A percentile compares a stretch with the other conserved stretches of the same genome.
phyloP scores from a whole-genome alignment of 2,113 vertebrate genomes.

The Oxyruncus cristatus region DNA sequence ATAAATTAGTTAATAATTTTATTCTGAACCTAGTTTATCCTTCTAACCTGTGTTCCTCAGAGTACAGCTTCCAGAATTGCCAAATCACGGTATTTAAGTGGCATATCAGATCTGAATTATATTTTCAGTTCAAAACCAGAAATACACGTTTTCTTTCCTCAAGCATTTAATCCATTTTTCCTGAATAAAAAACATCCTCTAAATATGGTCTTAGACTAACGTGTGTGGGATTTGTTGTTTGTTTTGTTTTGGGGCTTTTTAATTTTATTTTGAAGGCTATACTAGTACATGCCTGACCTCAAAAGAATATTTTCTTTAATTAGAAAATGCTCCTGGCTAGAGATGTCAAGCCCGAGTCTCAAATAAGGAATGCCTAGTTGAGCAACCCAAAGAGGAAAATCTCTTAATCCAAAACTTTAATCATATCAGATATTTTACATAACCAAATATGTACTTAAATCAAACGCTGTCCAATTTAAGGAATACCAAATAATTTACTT shows the following conservation, averaged over 20 bases:
- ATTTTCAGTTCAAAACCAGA: background rate
- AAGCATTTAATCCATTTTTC: background rate
- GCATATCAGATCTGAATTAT: background rate
- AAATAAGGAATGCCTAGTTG: background rate
- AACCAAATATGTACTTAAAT: background rate
- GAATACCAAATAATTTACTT: background rate
- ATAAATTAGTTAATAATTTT: background rate
- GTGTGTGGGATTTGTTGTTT: background rate
- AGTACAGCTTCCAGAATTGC: background rate
- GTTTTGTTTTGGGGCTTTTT: background rate
- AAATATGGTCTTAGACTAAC: background rate
- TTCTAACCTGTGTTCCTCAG: background rate
- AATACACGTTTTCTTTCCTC: background rate
- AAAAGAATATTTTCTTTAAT: conserved; percentile 14
- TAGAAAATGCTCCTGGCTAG: conserved; percentile 17
- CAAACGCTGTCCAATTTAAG: background rate
- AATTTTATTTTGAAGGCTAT: background rate
- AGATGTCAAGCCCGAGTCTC: background rate
- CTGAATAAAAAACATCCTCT: background rate
- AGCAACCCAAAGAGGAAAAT: background rate
- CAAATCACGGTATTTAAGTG: background rate
- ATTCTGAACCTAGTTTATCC: background rate
- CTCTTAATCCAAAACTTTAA: conserved; percentile 20
- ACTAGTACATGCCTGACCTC: background rate
- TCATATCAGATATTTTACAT: background rate